Percentiles rank a stretch among this genome's conserved stretches.
These are phyloP conservation scores for Podarcis lilfordi DNA, from an alignment of 2,797 vertebrate genomes.

Conservation along the genomic window DNA sequence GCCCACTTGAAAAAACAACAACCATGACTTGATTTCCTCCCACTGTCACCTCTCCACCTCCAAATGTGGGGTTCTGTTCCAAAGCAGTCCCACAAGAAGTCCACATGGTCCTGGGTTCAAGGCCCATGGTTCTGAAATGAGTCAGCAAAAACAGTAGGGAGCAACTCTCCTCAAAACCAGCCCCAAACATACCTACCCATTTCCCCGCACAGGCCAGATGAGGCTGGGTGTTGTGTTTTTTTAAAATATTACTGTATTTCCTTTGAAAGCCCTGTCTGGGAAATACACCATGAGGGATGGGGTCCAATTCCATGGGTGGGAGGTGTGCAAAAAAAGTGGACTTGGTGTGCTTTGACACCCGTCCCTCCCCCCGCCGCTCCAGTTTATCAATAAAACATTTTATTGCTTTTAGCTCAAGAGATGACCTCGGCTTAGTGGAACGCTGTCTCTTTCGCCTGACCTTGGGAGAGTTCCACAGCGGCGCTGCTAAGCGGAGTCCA, in stretches of 20 bases:
- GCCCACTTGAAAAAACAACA: neutral
- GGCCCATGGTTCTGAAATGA: too few species aligned
- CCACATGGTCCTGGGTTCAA: neutral
- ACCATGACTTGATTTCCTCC: too few species aligned
- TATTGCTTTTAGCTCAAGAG: constrained; percentile 89
- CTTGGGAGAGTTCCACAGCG: constrained; percentile 84
- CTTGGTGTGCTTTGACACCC: constrained; percentile 48
- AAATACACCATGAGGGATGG: neutral
- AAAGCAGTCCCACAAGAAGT: neutral
- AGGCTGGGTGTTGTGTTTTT: neutral
- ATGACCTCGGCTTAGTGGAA: constrained; percentile 85
- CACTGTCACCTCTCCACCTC: neutral
- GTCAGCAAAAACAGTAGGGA: too few species aligned
- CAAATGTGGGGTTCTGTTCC: too few species aligned
- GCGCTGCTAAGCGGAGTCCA: constrained; percentile 69
- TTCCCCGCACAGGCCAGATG: neutral
- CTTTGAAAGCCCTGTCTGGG: neutral
- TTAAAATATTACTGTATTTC: neutral
- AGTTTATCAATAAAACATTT: constrained; percentile 92
- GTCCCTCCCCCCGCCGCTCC: constrained; percentile 53
- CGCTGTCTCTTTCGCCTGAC: constrained; percentile 82
- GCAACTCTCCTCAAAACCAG: neutral
- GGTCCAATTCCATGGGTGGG: neutral
- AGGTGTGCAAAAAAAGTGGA: constrained; percentile 41
- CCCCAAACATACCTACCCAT: neutral